Base-by-base conservation (phyloP, 2,113 vertebrate genomes). In the Ovibos moschatus region DNA sequence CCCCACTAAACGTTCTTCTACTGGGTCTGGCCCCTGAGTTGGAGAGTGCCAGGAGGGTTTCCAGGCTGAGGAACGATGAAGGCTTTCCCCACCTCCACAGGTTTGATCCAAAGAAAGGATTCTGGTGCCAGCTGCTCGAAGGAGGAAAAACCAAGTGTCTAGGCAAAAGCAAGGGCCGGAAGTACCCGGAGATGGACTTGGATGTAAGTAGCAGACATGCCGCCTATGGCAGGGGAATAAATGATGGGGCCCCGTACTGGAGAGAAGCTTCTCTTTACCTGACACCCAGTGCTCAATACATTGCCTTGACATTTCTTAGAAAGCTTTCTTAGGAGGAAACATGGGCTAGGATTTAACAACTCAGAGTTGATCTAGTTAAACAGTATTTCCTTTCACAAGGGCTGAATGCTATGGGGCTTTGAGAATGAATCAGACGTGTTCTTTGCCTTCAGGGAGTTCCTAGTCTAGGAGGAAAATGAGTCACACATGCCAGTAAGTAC, bases 31-130 rank as follows among this genome's bases (percentile, higher is more conserved):
- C 5, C 19, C 10, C 33, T 3, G 60, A 67, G 40, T 51, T 92
- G 43, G 50, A n/a, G 62, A 53, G 11, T 57, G 50, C 76, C 87
- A n/a, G 57, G 57, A 62, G 28, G 12, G 19, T 30, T 62, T 57
- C 27, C 21, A 8, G 47, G 33, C 21, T 43, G 5, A 1, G 30
- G 45, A 53, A 47, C n/a, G 15, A 16, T 16, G 60, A 50, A 51
- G 58, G 16, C 71, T 91, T 83, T 55, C 50, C 55, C 40, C 43
- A 27, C 62, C 30, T 87, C 74, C 0, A 0, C 98, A 99, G 99
- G 98, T 99, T 99, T 96, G 99, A 99, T 98, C 99, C 99, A 79
- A 99, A 99, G 99, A 99, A 99, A 98, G 99, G 99, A 89, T 99
- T 99, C 98, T 99, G 99, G 99, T 99, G 99, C 98, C 99, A 99